phyloP scores from a whole-genome alignment of 2,888 invertebrate genomes.

The Cancer borealis region DNA sequence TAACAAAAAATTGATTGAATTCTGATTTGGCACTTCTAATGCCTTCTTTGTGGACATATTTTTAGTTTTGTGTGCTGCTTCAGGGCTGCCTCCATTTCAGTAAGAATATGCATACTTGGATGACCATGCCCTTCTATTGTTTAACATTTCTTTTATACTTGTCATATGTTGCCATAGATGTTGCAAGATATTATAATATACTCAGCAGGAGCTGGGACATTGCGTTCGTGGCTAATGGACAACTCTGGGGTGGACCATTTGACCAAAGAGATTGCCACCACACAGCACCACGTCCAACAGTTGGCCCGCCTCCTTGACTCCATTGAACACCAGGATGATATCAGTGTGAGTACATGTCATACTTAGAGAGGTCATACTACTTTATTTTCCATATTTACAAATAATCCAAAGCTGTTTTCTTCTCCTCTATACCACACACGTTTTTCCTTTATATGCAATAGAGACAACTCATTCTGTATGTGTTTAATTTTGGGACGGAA shows the following conservation, averaged over 20 bases:
- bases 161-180: neutral
- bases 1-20: neutral
- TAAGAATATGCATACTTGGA: neutral
- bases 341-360: constrained; percentile 46
- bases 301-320: constrained; percentile 61
- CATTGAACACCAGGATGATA: constrained; percentile 73
- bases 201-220: constrained; percentile 74
- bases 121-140: neutral
- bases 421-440: too few species aligned
- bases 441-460: too few species aligned
- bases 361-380: neutral
- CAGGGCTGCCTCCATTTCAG: neutral
- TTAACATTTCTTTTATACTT: neutral
- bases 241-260: constrained; percentile 68
- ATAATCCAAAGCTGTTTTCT: too few species aligned
- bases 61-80: neutral
- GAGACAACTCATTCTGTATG: too few species aligned
- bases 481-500: too few species aligned
- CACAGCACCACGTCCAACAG: constrained; percentile 73
- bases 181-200: neutral
- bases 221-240: constrained; percentile 76
- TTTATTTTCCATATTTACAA: too few species aligned
- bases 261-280: constrained; percentile 67
- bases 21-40: neutral
- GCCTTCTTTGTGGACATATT: neutral